Base-by-base conservation (phyloP, 2,797 vertebrate species). In the Stomatorhinus walkeri region DNA sequence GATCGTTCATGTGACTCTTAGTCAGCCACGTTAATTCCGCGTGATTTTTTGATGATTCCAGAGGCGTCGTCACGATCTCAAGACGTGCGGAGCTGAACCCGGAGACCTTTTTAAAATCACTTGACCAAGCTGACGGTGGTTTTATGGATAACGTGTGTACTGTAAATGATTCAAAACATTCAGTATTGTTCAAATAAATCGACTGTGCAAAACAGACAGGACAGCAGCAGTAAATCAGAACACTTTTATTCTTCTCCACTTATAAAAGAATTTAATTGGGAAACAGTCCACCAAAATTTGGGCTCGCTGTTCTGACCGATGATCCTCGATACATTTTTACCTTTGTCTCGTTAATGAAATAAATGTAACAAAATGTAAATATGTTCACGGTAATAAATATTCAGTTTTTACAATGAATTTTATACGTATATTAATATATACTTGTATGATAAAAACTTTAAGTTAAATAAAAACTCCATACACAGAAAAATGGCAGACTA, bases 341-440 rank as follows among this genome's bases (percentile, higher is more conserved):
- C 92, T 94, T 94, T 94, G 93, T 95, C 94, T 92, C 92, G 91
- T 92, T 94, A 96, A 95, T 92, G 91, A 93, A 93, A 93, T 76
- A 92, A 93, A 94, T 94, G 93, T 95, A 96, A 95, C 94, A 96
- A 96, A 96, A 94, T 96, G 95, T 95, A 95, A 97, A 97, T 97
- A 97, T 95, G 94, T 97, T 97, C 96, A 98, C 97, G 97, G 96
- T 98, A 97, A 98, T 97, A 98, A 98, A 98, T 97, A 98, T 96
- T 95, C 94, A 95, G 94, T 90, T 88, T 95, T 96, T 97, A 97
- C 96, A 97, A 94, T 96, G 94, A 96, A 94, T 96, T 93, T 94
- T 95, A 96, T 96, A 96, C 95, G 95, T 91, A 92, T 92, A 92
- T 92, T 89, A 91, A 90, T 90, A 88, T 93, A 91, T 93, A 90